Conservation (phyloP, 2,797 vertebrate genomes). For the Rousettus madagascariensis region DNA sequence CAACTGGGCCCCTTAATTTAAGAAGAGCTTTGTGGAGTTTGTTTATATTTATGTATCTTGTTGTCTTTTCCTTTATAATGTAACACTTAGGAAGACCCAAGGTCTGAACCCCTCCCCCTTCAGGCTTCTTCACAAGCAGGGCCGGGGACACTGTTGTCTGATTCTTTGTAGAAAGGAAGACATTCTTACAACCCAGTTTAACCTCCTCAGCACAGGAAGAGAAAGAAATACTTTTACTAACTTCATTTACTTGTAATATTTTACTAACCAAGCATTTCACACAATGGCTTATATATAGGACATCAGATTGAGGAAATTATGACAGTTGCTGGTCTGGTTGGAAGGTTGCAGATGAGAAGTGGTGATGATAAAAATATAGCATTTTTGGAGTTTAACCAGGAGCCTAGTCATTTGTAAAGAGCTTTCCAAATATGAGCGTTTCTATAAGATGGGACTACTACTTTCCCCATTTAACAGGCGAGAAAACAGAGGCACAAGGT, state of each 20-base stretch:
- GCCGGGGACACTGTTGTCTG: fast-evolving
- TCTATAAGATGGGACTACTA: background rate
- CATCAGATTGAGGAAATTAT: background rate
- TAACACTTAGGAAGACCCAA: background rate
- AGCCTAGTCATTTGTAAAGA: background rate
- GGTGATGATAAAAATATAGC: background rate
- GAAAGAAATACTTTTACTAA: background rate
- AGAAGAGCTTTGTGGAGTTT: fast-evolving
- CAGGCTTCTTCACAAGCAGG: background rate
- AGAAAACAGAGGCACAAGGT: background rate
- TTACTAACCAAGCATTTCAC: background rate
- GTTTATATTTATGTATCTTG: background rate
- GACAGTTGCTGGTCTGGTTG: background rate
- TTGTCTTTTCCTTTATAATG: background rate
- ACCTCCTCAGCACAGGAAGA: background rate
- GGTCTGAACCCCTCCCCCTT: fast-evolving
- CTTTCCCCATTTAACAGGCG: background rate
- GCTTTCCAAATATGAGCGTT: background rate
- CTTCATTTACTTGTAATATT: background rate
- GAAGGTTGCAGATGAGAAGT: background rate
- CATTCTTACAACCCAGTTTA: background rate
- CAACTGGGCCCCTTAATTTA: background rate
- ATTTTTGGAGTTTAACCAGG: background rate
- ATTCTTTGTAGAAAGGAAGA: background rate
- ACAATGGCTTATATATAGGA: background rate